Base-by-base conservation (phyloP, 2,113 vertebrate genomes). In the Rana temporaria region DNA sequence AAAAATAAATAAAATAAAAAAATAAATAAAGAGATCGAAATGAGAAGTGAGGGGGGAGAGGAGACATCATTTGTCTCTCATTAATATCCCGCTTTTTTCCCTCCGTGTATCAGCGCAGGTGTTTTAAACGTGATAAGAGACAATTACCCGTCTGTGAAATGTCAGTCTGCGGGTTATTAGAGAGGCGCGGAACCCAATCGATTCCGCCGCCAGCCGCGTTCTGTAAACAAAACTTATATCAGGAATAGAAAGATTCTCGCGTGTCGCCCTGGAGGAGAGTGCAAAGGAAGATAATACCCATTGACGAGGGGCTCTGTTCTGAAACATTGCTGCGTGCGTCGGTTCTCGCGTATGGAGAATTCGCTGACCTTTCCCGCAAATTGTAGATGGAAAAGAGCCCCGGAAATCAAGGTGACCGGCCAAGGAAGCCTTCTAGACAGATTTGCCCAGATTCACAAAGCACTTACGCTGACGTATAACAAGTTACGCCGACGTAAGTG, bases 91-190 rank as follows among this genome's bases (percentile, higher is more conserved):
- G 53, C 52, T 22, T 52, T 48, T 55, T 66, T 22, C 59, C n/a
- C n/a, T 55, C 65, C 53, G 69, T 22, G 32, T 72, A 64, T 63
- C 22, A 30, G 53, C 53, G 59, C 79, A 82, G 79, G 79, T 82
- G 79, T 82, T 73, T 82, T 66, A 38, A 24, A 74, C 65, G 30
- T 82, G 79, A 82, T 82, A 82, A 82, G 79, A 26, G 32, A 81
- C 56, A 62, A 73, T 64, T 53, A 72, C 55, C 14, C 68, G 6
- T n/a, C 79, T 74, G 55, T 19, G 16, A 74, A 74, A 74, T 74
- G 71, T 74, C 71, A 74, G 11, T 32, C 53, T 4, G 30, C 22
- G 12, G 9, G 18, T 34, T 30, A 38, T 30, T 32, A 20, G 12
- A 73, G 9, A 72, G 32, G n/a, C 53, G 24, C 48, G 2, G n/a